Conservation (phyloP, 2,113 vertebrate species). For the Bufo gargarizans region DNA sequence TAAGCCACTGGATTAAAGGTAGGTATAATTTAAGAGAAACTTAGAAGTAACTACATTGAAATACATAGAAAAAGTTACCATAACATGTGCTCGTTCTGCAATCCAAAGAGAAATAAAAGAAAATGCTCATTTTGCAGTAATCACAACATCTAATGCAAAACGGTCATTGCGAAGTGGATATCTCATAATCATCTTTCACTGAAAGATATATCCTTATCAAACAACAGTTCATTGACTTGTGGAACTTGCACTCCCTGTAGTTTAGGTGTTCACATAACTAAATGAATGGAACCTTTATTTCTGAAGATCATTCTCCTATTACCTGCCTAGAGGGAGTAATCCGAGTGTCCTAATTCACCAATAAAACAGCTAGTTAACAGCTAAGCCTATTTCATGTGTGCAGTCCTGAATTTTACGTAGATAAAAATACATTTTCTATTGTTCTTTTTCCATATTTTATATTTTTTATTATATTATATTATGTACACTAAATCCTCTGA, state of each 20-base stretch:
- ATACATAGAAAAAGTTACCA: neutral
- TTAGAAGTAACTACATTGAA: neutral
- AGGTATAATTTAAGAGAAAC: neutral
- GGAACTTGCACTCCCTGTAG: constrained; percentile 54
- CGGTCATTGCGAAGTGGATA: constrained; percentile 28
- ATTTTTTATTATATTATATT: neutral
- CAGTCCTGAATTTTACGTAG: neutral
- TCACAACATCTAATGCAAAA: constrained; percentile 47
- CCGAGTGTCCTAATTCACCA: constrained; percentile 50
- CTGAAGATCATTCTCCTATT: constrained; percentile 56
- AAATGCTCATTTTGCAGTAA: constrained; percentile 27
- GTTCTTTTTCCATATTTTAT: neutral
- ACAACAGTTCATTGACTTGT: constrained; percentile 56
- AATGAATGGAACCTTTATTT: constrained; percentile 57
- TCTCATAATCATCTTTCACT: constrained; percentile 53
- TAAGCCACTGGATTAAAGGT: neutral
- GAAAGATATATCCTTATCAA: constrained; percentile 59
- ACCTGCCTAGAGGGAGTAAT: constrained; percentile 59
- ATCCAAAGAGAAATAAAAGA: constrained; percentile 13
- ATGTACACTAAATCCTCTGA: neutral
- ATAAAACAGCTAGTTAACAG: constrained; percentile 56
- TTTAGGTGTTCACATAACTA: constrained; percentile 56
- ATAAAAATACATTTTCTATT: neutral
- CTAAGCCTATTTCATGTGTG: constrained; percentile 36
- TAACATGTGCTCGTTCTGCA: constrained; percentile 6